phyloP scores from a whole-genome alignment of 2,113 vertebrate genomes.

The Gymnocephalus cernua region DNA sequence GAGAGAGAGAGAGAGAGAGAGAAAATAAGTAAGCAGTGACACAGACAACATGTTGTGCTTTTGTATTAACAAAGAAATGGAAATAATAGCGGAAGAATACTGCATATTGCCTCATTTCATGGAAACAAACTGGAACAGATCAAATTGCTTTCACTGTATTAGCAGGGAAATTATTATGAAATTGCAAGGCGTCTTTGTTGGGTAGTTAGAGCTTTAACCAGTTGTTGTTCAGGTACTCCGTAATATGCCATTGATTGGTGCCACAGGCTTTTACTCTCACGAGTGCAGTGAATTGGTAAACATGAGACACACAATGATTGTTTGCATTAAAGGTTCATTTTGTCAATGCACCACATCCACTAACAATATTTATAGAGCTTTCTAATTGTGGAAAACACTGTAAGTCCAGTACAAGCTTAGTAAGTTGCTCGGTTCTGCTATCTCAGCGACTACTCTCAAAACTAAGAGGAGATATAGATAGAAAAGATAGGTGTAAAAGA shows the following conservation, averaged over 20 bases:
- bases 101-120: conserved; percentile 14
- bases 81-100: conserved; percentile 10
- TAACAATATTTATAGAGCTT: background rate
- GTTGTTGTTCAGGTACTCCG: background rate
- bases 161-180: background rate
- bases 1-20: conserved; percentile 16
- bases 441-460: conserved; percentile 26
- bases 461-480: conserved; percentile 44
- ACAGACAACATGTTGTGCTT: conserved; percentile 12
- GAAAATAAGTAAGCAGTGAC: conserved; percentile 2
- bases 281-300: conserved; percentile 10
- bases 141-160: background rate
- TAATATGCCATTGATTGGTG: conserved; percentile 10
- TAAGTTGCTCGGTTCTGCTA: conserved; percentile 6
- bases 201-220: background rate
- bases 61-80: background rate
- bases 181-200: background rate
- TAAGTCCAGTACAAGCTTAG: background rate
- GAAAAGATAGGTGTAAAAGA: conserved; percentile 56
- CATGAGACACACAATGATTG: background rate
- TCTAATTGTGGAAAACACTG: background rate
- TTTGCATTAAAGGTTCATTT: conserved; percentile 9
- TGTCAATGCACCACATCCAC: background rate
- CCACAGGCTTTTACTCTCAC: background rate
- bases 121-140: conserved; percentile 1